Base-by-base conservation (phyloP, 1,140 invertebrate genomes). In the Chionoecetes opilio region DNA sequence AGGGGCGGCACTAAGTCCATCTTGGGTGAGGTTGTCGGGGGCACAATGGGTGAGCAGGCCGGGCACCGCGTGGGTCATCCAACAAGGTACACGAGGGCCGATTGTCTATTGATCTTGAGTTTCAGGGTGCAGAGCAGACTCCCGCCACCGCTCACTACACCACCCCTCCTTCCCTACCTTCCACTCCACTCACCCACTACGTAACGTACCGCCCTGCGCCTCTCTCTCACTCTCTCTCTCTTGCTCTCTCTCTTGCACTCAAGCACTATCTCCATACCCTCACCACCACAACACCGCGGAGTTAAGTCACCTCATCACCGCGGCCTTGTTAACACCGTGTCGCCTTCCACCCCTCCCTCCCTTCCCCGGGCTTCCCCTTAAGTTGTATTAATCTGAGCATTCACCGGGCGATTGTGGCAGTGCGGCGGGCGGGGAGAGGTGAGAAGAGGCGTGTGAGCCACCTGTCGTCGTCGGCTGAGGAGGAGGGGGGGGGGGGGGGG, bases 21-120 rank as follows among this genome's bases (percentile, higher is more conserved):
- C 21, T n/a, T 75, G 63, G 63, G 63, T n/a, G 63, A 75, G 63
- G 63, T 3, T 0, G n/a, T 17, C 63, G n/a, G 63, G 63, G 63
- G 63, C 63, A 75, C 63, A n/a, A n/a, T n/a, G 63, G 63, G 63
- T n/a, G 63, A 75, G 63, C 6, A n/a, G 63, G 63, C 11, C 38
- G 29, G 38, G 17, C 38, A 90, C 31, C 38, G 38, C 14, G 88
- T 92, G 75, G 35, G 82, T 37, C 86, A 93, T 88, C 88, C 53
- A 93, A 46, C 88, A 87, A 87, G 35, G 29, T 37, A 35, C 38
- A 41, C 84, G 29, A 75, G 93, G 93, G 46, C 38, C 41, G 88
- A 93, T 89, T 93, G 92, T 89, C 85, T 93, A 93, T 93, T 93
- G 93, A 93, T 93, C 93, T 88, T 93, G 75, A 85, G 86, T 93